Conservation (phyloP, 2,113 vertebrate species). For the Cebus imitator region DNA sequence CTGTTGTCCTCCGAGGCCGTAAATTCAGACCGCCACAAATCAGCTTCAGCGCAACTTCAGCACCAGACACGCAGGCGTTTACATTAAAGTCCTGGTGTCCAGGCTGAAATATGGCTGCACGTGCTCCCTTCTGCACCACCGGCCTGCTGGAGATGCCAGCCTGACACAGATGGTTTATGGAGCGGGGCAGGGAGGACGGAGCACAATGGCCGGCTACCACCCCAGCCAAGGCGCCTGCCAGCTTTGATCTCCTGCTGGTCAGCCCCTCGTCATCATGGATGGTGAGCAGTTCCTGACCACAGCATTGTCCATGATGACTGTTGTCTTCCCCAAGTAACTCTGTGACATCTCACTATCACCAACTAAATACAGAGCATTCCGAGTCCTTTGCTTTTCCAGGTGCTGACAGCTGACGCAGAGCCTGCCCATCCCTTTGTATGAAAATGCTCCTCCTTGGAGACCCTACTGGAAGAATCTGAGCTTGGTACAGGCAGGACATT, state of each 20-base stretch:
- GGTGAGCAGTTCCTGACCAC: not conserved
- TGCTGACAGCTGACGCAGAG: constrained; percentile 16
- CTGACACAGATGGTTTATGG: constrained; percentile 62
- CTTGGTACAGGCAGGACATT: not conserved
- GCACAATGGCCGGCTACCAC: constrained; percentile 50
- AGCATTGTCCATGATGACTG: not conserved
- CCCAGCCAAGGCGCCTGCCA: not conserved
- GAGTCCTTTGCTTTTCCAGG: not conserved
- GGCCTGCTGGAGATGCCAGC: constrained; percentile 55
- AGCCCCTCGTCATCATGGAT: not conserved
- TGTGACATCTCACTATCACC: constrained; percentile 12
- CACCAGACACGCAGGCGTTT: constrained; percentile 52
- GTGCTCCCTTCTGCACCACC: not conserved
- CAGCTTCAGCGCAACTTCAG: constrained; percentile 49
- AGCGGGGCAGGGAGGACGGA: not conserved
- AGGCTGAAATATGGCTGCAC: constrained; percentile 66
- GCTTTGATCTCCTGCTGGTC: constrained; percentile 57
- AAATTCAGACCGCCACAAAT: constrained; percentile 71
- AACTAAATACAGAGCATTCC: not conserved
- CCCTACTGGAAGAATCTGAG: not conserved
- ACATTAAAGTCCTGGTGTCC: constrained; percentile 37
- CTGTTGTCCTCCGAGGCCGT: constrained; percentile 23
- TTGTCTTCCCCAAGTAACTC: not conserved
- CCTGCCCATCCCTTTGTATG: not conserved
- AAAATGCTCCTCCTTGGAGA: not conserved